Base-by-base conservation (phyloP, 1,140 invertebrate genomes). In the Drosophila neocordata region DNA sequence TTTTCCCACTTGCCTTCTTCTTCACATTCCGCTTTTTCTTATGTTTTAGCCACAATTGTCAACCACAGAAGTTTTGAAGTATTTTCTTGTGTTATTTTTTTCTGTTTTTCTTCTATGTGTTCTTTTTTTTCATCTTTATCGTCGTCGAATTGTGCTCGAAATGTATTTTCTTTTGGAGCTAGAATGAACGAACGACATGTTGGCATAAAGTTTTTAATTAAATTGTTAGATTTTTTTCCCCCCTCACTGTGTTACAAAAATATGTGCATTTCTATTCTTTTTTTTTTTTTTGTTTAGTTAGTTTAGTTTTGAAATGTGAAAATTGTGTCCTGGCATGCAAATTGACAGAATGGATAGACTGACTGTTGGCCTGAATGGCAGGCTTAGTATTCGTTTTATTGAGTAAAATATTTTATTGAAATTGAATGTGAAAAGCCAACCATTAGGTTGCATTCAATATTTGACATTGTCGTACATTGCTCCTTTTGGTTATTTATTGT, bases 121-220 rank as follows among this genome's bases (percentile, higher is more conserved):
- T 48, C 53, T 78, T 71, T 62, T 56, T 22, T 31, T 31, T 31
- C 24, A 2, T 24, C 24, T 31, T 31, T 7, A 37, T 31, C 22
- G 27, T 61, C 41, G 37, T 35, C 44, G 69, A 44, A 53, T 56
- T 59, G 69, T 76, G 65, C 11, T 20, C 9, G 35, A 59, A 59
- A 59, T 64, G 55, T 38, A 53, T 69, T 76, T 65, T 35, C 53
- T 65, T 73, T 63, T 18, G n/a, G 55, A 7, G 15, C 24, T 8
- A 27, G 15, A 34, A 51, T 44, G 9, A 67, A 63, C 41, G 31
- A 78, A 65, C 69, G 77, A 83, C 83, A 83, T 79, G 79, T 83
- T 88, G 79, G 81, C 76, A 79, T 79, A 89, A 88, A 88, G 79
- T 88, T 88, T 87, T 88, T 88, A 88, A 88, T 88, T 88, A 88